Percentiles rank a stretch among this genome's conserved stretches.
Evolutionary conservation across 2,113 vertebrate genomes (phyloP).

Genomic region (Ageneiosus marmoratus): DNA sequence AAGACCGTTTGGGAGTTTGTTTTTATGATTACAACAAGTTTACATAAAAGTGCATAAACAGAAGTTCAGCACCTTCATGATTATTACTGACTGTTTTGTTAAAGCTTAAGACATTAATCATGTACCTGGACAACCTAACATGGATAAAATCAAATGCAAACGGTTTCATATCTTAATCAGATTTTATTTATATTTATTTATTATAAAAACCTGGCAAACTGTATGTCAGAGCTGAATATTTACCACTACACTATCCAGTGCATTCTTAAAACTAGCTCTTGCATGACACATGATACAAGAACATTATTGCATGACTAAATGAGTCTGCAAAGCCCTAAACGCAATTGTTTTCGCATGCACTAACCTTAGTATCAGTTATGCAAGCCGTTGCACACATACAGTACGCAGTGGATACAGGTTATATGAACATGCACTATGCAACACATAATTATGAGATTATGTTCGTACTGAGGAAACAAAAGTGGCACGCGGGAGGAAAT

Average conservation of each 20-base stretch:
- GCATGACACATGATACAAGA: neutral
- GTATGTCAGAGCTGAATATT: neutral
- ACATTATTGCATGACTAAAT: neutral
- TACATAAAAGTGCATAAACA: no score
- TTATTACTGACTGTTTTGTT: no score
- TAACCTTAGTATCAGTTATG: no score
- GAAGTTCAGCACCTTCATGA: no score
- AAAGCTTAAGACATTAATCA: no score
- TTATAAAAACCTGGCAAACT: no score
- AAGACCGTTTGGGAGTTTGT: no score
- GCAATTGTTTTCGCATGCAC: no score
- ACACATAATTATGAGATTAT: neutral
- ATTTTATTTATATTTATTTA: neutral
- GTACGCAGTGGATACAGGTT: neutral
- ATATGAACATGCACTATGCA: neutral
- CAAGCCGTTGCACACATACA: neutral
- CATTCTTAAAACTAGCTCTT: neutral
- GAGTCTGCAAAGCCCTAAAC: neutral
- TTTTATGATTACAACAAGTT: no score
- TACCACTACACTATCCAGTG: neutral
- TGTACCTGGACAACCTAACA: no score
- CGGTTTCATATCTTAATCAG: no score
- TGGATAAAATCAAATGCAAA: no score
- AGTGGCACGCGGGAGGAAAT: neutral
- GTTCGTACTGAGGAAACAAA: neutral